Evolutionary conservation across 2,113 vertebrate species (phyloP).

Genomic region (Atherinomorus stipes): DNA sequence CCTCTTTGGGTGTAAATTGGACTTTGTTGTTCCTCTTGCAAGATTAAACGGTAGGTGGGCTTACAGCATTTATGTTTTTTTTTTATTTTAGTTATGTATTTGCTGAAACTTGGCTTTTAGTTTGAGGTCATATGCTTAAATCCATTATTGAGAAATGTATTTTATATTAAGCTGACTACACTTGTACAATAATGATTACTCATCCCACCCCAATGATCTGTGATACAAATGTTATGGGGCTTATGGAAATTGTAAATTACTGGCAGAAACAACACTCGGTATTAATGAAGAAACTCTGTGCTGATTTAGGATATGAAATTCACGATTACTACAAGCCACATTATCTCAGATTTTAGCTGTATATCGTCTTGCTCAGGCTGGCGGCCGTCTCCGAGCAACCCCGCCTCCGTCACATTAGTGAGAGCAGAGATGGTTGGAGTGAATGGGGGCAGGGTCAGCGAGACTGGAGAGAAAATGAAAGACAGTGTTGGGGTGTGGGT

Average conservation of each 20-base stretch:
- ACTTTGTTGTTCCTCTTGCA: constrained; percentile 28
- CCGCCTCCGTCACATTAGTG: background rate
- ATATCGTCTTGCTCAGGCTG: constrained; percentile 22
- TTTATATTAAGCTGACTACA: constrained; percentile 63
- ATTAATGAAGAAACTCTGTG: constrained; percentile 61
- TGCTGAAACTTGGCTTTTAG: constrained; percentile 36
- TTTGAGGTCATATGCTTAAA: constrained; percentile 64
- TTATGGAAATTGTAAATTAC: constrained; percentile 72
- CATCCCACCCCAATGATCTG: constrained; percentile 64
- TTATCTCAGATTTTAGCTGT: constrained; percentile 10
- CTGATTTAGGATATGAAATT: constrained; percentile 59
- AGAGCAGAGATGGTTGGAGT: constrained; percentile 4
- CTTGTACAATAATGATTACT: constrained; percentile 70
- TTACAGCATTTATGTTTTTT: background rate
- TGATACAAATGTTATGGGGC: constrained; percentile 73
- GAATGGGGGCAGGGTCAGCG: constrained; percentile 8
- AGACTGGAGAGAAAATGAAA: constrained; percentile 17
- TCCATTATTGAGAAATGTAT: constrained; percentile 70
- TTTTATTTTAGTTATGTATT: too few species aligned
- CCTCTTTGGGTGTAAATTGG: constrained; percentile 32
- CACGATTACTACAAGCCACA: constrained; percentile 32
- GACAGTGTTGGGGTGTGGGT: constrained; percentile 1
- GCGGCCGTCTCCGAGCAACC: background rate
- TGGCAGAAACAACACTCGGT: constrained; percentile 56
- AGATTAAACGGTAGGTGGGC: constrained; percentile 24